A percentile compares a stretch with the other conserved stretches of the same genome.
Conservation (phyloP, 1,140 invertebrate species). For the Conus ventricosus region DNA sequence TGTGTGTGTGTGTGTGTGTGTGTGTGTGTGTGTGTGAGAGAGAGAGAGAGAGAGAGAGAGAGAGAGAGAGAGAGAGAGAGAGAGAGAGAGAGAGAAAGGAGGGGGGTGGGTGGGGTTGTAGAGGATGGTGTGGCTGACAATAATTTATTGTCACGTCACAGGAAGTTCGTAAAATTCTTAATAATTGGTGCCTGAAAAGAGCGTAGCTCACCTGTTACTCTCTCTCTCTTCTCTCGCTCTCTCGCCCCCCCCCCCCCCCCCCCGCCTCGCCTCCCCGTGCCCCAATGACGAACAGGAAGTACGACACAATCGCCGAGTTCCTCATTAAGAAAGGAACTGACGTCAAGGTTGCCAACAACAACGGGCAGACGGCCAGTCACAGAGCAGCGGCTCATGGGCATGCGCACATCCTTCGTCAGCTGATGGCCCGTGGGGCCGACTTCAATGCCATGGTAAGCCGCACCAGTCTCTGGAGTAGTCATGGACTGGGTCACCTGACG, state of each 20-base stretch:
- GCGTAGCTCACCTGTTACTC: too few species aligned
- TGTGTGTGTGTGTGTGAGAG: too few species aligned
- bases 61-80: too few species aligned
- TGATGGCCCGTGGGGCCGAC: slow-evolving; percentile 22
- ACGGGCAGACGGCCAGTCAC: slow-evolving; percentile 24
- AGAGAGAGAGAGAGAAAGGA: too few species aligned
- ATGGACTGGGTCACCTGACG: not conserved
- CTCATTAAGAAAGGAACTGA: slow-evolving; percentile 29
- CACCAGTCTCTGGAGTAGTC: not conserved
- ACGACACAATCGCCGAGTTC: not conserved
- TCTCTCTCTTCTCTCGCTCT: too few species aligned
- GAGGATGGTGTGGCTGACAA: not conserved
- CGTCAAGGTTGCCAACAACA: slow-evolving; percentile 16
- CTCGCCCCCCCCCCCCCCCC: too few species aligned
- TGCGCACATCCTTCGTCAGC: slow-evolving; percentile 13
- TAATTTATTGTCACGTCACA: not conserved
- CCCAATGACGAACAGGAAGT: slow-evolving; percentile 4
- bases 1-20: too few species aligned
- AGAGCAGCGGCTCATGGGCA: slow-evolving; percentile 8
- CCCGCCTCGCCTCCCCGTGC: too few species aligned
- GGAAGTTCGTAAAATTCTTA: too few species aligned
- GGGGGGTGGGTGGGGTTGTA: too few species aligned
- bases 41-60: too few species aligned
- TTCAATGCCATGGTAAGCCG: slow-evolving; percentile 25
- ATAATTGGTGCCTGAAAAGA: too few species aligned